Conservation (phyloP, 2,888 invertebrate genomes). For the Shargacucullia verbasci region DNA sequence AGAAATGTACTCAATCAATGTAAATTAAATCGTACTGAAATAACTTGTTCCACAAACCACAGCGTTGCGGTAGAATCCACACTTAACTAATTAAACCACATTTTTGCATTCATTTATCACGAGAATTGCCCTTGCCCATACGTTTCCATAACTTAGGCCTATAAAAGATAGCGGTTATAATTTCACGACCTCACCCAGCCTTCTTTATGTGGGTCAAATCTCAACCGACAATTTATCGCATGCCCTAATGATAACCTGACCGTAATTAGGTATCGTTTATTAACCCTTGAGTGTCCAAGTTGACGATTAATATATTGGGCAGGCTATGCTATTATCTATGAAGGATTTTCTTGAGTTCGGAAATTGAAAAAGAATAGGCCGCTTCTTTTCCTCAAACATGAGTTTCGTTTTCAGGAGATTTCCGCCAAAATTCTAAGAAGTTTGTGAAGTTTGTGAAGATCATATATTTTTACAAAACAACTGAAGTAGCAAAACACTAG, state of each 20-base stretch:
- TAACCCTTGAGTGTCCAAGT: slow-evolving; percentile 60
- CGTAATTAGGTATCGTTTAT: slow-evolving; percentile 68
- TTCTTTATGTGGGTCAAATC: slow-evolving; percentile 66
- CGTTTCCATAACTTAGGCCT: slow-evolving; percentile 22
- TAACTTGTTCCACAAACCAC: slow-evolving; percentile 13
- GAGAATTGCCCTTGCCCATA: slow-evolving; percentile 1
- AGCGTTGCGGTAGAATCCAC: slow-evolving; percentile 15
- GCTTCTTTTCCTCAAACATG: too few relatives aligned
- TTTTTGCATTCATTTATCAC: slow-evolving; percentile 32
- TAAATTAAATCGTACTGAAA: background rate
- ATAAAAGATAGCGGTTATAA: slow-evolving; percentile 52
- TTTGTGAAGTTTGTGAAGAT: too few relatives aligned
- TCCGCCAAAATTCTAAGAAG: too few relatives aligned
- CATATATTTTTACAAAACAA: too few relatives aligned
- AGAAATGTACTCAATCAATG: too few relatives aligned
- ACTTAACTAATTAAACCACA: slow-evolving; percentile 38
- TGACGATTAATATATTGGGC: slow-evolving; percentile 51
- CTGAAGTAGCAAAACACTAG: too few relatives aligned
- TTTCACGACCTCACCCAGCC: slow-evolving; percentile 51
- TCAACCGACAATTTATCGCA: slow-evolving; percentile 58
- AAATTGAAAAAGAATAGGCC: slow-evolving; percentile 2
- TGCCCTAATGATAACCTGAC: slow-evolving; percentile 58
- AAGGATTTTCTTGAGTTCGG: slow-evolving; percentile 33
- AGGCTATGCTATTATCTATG: slow-evolving; percentile 15
- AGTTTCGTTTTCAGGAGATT: too few relatives aligned